These are phyloP conservation scores for Coregonus suidteri DNA, from an alignment of 2,797 vertebrate species.

Conservation along the genomic window DNA sequence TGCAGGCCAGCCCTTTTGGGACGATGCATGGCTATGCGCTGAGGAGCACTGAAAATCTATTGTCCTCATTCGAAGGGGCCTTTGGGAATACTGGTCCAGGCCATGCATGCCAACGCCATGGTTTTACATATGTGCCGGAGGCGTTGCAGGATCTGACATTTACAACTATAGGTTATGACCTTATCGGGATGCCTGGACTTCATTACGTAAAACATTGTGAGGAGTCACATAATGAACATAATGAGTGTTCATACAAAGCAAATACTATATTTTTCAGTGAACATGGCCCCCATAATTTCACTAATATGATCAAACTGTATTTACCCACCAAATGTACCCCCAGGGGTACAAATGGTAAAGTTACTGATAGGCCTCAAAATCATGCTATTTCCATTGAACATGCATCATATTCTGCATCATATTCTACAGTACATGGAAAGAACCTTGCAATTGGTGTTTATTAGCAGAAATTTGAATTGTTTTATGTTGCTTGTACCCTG, in stretches of 20 bases:
- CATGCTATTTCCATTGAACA: background rate
- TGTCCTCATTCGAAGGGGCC: background rate
- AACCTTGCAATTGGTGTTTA: background rate
- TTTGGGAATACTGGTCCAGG: background rate
- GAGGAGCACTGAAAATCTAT: background rate
- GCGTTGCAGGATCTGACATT: conserved; percentile 3
- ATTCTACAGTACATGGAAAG: too few species aligned
- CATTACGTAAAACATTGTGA: background rate
- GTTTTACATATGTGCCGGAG: background rate
- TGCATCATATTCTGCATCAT: too few species aligned
- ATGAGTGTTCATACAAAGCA: background rate
- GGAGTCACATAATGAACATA: background rate
- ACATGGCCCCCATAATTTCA: background rate
- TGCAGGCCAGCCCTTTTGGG: background rate
- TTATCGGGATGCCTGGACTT: background rate
- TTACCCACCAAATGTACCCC: background rate
- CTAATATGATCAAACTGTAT: background rate
- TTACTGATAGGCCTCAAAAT: background rate
- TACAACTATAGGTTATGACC: background rate
- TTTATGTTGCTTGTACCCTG: background rate
- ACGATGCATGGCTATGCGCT: background rate
- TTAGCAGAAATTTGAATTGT: background rate
- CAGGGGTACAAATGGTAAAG: background rate
- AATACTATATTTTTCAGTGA: background rate
- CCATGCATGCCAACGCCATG: background rate